Base-by-base conservation (phyloP, 1,140 invertebrate species). In the Heliconius melpomene region DNA sequence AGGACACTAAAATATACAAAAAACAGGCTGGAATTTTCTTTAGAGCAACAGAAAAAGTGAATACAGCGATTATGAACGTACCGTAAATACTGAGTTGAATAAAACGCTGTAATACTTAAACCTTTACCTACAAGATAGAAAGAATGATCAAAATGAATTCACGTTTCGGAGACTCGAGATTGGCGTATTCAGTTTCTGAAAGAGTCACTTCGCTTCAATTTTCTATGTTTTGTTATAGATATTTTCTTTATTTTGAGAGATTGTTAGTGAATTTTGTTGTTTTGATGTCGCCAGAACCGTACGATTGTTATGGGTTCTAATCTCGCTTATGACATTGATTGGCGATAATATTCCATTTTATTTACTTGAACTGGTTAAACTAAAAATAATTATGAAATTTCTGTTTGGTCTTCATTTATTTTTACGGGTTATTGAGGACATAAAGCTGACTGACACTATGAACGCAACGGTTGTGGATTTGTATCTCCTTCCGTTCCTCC, bases 51-150 rank as follows among this genome's bases (percentile, higher is more conserved):
- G 26, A 80, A 76, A 80, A 80, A 77, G 52, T 76, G 74, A 72
- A 80, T 71, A 72, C 74, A 80, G 70, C 52, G 52, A 80, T 80
- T 80, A 80, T 72, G 66, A 80, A 75, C 54, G 70, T 76, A 76
- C 74, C 79, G 74, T 80, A 80, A 80, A 76, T 76, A 76, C 74
- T 76, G 66, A 46, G 71, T 46, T 76, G 79, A 80, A 80, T 76
- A 76, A 80, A 75, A 73, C 54, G 71, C 66, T 80, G 74, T 75
- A 80, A 80, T 76, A 80, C 74, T 80, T 80, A 76, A 80, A 80
- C 74, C 60, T 73, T 80, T 75, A 76, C 66, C 66, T 80, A 76
- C 74, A 76, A 80, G 79, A 80, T 80, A 76, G 70, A 72, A 80
- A 50, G 71, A 76, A 76, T 71, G 79, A 76, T 80, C 50, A 60